Evolutionary conservation across 2,888 invertebrate genomes (phyloP), one percentile per base, ranked within the genome.

Genomic region (Diachrysia chrysitis): DNA sequence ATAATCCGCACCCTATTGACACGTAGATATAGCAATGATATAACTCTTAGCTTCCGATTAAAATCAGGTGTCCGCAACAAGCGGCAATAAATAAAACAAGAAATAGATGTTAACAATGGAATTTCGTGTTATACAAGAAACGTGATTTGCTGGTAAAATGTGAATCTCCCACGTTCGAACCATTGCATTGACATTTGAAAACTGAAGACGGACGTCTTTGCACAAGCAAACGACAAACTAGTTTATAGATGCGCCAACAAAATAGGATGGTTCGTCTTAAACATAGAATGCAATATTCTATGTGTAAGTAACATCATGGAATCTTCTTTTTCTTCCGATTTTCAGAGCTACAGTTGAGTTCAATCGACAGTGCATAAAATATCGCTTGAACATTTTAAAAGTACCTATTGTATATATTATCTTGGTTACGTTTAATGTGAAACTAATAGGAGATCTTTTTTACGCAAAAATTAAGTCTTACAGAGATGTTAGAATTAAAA

Each of bases 171-270:
- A 91, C 90, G 90, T 89, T 79, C 83, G 81, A 73, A 83, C 85
- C 88, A 89, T 85, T 82, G 83, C 85, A 87, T 86, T 92, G 93
- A 92, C 93, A 93, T 94, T 93, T 93, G 87, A 88, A 90, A 91
- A 85, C 84, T 82, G 78, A 81, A 86, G 84, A 85, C 86, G 85
- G 66, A 88, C 85, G 83, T 82, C 58, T 69, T 66, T 68, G 64
- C 67, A 71, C 66, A 69, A 66, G 46, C 17, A 12, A 51, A 51
- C 48, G 48, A 51, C 48, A 51, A 21, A 51, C 19, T 21, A 51
- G 48, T 51, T 51, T 51, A 51, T 48, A 48, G 48, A 21, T 51
- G 10, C 48, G 21, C 21, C 48, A 21, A 51, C 48, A 51, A 21
- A 51, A 51, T 19, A 12, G 48, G 48, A 51, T 51, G 48, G 48